phyloP scores from a whole-genome alignment of 2,888 invertebrate genomes.

The Drosophila colorata region DNA sequence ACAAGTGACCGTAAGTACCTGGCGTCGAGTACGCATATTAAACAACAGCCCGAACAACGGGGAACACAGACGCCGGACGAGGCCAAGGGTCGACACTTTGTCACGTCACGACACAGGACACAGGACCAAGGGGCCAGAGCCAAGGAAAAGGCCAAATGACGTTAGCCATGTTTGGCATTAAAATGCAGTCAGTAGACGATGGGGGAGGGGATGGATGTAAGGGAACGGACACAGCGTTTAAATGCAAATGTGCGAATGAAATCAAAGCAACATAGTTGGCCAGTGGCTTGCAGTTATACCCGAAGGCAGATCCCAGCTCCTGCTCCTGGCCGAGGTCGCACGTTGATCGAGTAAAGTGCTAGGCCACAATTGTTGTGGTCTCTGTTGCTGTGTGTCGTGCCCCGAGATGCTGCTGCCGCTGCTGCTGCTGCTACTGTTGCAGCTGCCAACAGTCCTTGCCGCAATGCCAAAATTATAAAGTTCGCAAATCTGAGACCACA shows the following conservation, averaged over 20 bases:
- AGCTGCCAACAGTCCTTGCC: conserved; percentile 37
- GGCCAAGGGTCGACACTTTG: conserved; percentile 49
- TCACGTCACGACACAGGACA: conserved; percentile 47
- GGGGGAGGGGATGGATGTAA: neutral
- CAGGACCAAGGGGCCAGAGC: neutral
- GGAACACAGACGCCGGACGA: conserved; percentile 19
- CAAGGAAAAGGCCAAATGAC: conserved; percentile 53
- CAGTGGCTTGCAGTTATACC: conserved; percentile 13
- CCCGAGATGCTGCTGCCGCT: conserved; percentile 27
- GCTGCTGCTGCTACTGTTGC: too few relatives aligned
- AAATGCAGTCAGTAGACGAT: conserved; percentile 8
- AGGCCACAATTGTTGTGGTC: conserved; percentile 68
- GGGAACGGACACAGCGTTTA: conserved; percentile 39
- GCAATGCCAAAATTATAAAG: conserved; percentile 60
- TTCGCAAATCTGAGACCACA: conserved; percentile 63
- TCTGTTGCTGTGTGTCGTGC: conserved; percentile 31
- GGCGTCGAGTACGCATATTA: conserved; percentile 61
- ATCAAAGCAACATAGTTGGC: conserved; percentile 57
- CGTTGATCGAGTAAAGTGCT: conserved; percentile 52
- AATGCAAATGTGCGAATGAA: conserved; percentile 69
- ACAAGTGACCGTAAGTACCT: conserved; percentile 94
- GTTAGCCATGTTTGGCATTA: conserved; percentile 51
- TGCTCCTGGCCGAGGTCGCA: neutral
- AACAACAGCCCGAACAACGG: conserved; percentile 35
- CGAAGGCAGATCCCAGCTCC: conserved; percentile 13